Evolutionary conservation across 2,888 invertebrate species (phyloP), one percentile per base, ranked within the genome.

Genomic region (Molorchus minor): DNA sequence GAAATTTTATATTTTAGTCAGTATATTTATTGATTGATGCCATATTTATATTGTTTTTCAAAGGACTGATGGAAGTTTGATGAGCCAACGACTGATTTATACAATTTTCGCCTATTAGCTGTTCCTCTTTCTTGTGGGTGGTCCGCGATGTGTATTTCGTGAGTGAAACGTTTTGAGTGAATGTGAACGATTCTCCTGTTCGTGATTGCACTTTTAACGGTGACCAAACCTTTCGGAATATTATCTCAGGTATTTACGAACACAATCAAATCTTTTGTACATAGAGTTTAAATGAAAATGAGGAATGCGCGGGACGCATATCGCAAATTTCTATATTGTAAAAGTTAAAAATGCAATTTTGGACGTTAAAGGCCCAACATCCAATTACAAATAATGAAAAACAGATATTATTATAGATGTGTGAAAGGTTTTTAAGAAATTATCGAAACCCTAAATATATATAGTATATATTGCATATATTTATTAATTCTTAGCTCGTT

Each of bases 241-340:
- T 53, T 45, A 67, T 64, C 74, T 74, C 74, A 74, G 74, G 74
- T 69, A 72, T 69, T 69, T 58, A 62, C 30, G 61, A 64, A 70
- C 68, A 71, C 73, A 74, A 74, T 73, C 74, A 71, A 69, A 65
- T 64, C 62, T 64, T 70, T 66, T 66, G 63, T 69, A 71, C 30
- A 65, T 67, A 57, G 41, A 49, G 20, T 63, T 56, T 56, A 40
- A 44, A 44, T n/a, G n/a, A n/a, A n/a, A n/a, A n/a, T n/a, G n/a
- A 57, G 58, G 56, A 63, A 69, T 69, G 73, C 71, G 71, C 67
- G 53, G 67, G 73, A 65, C 74, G 71, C 74, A 73, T 73, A 73
- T 71, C 73, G 71, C 60, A 68, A 69, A 58, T 62, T 64, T 65
- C 59, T 61, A 55, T n/a, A n/a, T 59, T 58, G 64, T 61, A 45